A percentile compares a stretch with the other conserved stretches of the same genome.
phyloP scores from a whole-genome alignment of 2,797 vertebrate species.

The Balearica regulorum region DNA sequence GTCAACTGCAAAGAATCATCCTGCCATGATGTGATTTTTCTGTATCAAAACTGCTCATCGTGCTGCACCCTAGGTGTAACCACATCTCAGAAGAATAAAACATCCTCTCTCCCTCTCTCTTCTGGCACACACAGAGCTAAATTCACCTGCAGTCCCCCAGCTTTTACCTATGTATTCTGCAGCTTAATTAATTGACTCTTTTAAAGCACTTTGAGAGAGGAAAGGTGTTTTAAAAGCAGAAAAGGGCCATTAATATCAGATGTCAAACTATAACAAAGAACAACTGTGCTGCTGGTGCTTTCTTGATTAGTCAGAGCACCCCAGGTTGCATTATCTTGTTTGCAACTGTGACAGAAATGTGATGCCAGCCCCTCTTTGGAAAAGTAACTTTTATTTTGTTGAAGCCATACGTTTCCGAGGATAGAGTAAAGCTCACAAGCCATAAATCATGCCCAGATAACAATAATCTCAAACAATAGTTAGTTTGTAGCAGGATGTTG shows the following conservation, averaged over 20 bases:
- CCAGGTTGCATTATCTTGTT: not conserved
- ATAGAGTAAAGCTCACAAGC: not conserved
- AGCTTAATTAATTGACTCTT: not conserved
- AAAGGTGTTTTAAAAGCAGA: not conserved
- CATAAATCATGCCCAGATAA: constrained; percentile 17
- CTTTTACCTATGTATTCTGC: not conserved
- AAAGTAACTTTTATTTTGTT: constrained; percentile 46
- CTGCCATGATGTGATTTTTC: not conserved
- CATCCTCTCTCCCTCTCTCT: not conserved
- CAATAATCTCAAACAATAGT: not conserved
- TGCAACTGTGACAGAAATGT: not conserved
- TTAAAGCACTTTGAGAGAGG: not conserved
- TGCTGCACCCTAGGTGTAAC: not conserved
- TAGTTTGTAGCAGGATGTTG: not conserved
- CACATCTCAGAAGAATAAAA: not conserved
- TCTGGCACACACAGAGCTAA: not conserved
- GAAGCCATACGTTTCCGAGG: not conserved
- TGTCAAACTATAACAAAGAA: not conserved
- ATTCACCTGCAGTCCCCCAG: not conserved
- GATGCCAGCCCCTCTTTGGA: not conserved
- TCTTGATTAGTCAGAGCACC: not conserved
- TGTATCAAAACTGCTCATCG: not conserved
- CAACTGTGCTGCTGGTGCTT: not conserved
- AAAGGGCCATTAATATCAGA: not conserved
- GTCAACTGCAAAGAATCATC: not conserved